Evolutionary conservation across 2,888 invertebrate species (phyloP), one percentile per base, ranked within the genome.

Genomic region (Dichetophora obliterata): DNA sequence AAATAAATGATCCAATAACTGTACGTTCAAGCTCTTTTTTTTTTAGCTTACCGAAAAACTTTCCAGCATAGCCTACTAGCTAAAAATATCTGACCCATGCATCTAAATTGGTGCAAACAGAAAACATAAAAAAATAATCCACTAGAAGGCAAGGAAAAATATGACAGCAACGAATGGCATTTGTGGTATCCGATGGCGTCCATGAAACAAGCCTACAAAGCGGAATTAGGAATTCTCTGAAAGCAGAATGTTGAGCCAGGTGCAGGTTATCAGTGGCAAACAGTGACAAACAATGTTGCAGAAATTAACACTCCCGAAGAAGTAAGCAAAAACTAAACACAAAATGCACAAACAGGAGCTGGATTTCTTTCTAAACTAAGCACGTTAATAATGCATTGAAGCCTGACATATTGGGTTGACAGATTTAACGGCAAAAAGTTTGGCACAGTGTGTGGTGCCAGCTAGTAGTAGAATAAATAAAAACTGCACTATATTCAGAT

Each of bases 381-480:
- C 68, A 27, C 68, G 68, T 68, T 50, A 68, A 68, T 68, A 68
- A 48, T 24, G 68, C 48, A 16, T 14, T 8, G 27, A 50, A 43
- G 48, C 27, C 16, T 50, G 68, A 68, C 68, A 68, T 24, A 50
- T 68, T 68, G 68, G 24, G 16, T 16, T 68, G 68, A 68, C 68
- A 48, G 27, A 50, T 68, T 43, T 14, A 43, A 43, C 43, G 14
- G 43, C 43, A 43, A 43, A 43, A 43, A 43, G 43, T 11, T 43
- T 2, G 43, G 11, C 43, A 14, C 11, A 37, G 37, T 37, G 37
- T 37, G 2, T 43, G 43, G 11, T 14, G 37, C 8, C n/a, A n/a
- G n/a, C n/a, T n/a, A n/a, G n/a, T n/a, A n/a, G n/a, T n/a, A n/a
- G n/a, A n/a, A n/a, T n/a, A 5, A 8, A 8, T 37, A 37, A 37